A percentile compares a stretch with the other conserved stretches of the same genome.
These are phyloP conservation scores for Tyto alba DNA, from an alignment of 2,113 vertebrate genomes.

Conservation along the genomic window DNA sequence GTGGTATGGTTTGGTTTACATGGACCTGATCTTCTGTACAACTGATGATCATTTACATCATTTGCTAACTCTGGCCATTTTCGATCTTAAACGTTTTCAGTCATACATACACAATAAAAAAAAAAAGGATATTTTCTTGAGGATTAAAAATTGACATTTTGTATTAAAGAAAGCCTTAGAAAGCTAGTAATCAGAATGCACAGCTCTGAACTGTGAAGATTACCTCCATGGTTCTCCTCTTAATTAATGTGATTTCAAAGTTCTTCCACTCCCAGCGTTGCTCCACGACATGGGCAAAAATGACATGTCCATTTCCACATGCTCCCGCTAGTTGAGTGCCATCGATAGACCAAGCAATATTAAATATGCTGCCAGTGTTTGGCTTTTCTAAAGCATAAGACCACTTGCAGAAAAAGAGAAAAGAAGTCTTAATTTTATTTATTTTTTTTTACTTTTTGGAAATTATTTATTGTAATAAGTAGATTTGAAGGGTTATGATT, in stretches of 20 bases:
- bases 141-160: neutral
- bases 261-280: conserved; percentile 96
- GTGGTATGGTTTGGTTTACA: neutral
- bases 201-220: neutral
- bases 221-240: conserved; percentile 96
- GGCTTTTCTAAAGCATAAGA: conserved; percentile 95
- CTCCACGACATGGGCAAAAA: conserved; percentile 94
- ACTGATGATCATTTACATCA: neutral
- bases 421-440: neutral
- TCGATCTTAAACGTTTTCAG: neutral
- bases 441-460: neutral
- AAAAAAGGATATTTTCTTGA: neutral
- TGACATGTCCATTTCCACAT: conserved; percentile 92
- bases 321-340: conserved; percentile 93
- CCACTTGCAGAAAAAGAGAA: conserved; percentile 76
- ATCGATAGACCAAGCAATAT: conserved; percentile 89
- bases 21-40: neutral
- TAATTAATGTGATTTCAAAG: conserved; percentile 87
- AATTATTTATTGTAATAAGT: fast-evolving
- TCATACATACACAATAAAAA: neutral
- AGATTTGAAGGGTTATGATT: neutral
- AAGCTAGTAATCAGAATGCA: neutral
- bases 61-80: neutral
- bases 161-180: neutral
- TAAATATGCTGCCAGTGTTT: conserved; percentile 90